Base-by-base conservation (phyloP, 2,888 invertebrate species). In the Notodonta ziczac region DNA sequence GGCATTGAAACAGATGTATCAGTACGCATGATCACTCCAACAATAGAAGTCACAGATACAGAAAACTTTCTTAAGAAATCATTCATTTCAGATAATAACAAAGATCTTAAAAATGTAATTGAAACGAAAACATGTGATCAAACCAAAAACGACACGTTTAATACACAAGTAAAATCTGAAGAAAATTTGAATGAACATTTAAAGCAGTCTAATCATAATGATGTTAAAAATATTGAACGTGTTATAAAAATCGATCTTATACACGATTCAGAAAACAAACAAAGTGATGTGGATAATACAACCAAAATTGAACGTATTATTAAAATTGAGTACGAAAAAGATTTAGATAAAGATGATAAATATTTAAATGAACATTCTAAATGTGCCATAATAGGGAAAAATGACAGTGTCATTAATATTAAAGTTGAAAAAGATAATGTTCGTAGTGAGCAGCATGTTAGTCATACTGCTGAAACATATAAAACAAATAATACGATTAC, bases 31-130 rank as follows among this genome's bases (percentile, higher is more conserved):
- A 90, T 90, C 48, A 94, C 94, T 32, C 94, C 94, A 39, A 93
- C 91, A 4, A 94, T 94, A 66, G 94, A 94, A 84, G 91, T 94
- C 2, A 91, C 89, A 50, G 90, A 91, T 67, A 87, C 93, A 40
- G 93, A 92, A 78, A 87, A 84, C 58, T 84, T 93, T 48, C 72
- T 92, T 0, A 92, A 88, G 67, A 88, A 86, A 65, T 81, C 86
- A 13, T 90, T 87, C 72, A 72, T 85, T 52, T 62, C 80, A 39
- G 72, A 76, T 44, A 62, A 59, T 53, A 67, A 69, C 39, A 66
- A 69, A 8, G 58, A 57, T 40, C 60, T 69, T 59, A 65, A 56
- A 59, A 60, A 63, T 24, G 16, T 8, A 8, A 48, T 13, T 57
- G 50, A 61, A 32, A 56, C 12, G 13, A 42, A 62, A 44, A 16